Percentiles rank a stretch among this genome's conserved stretches.
These are phyloP conservation scores for Spea multiplicata DNA, from an alignment of 2,113 vertebrate genomes.

Conservation along the genomic window DNA sequence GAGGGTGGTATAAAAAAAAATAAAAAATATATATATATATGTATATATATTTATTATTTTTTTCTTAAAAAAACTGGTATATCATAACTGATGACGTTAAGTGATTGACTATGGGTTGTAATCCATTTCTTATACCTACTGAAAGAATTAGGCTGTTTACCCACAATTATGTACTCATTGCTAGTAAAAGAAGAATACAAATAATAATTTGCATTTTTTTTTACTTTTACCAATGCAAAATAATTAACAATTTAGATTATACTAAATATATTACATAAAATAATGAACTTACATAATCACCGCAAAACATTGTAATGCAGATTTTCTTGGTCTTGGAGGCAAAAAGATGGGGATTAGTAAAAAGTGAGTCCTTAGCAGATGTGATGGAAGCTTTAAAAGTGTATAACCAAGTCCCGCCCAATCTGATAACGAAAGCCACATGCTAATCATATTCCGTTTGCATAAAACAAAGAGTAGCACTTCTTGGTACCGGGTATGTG, in stretches of 20 bases:
- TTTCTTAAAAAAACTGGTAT: too few relatives aligned
- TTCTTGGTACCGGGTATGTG: slow-evolving; percentile 44
- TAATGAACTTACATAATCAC: slow-evolving; percentile 25
- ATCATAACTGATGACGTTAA: too few relatives aligned
- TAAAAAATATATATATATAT: too few relatives aligned
- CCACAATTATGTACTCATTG: neutral
- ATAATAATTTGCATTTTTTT: neutral
- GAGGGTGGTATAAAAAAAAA: too few relatives aligned
- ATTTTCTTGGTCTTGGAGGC: neutral
- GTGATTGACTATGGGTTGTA: too few relatives aligned
- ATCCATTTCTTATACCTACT: too few relatives aligned
- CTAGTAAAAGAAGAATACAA: neutral
- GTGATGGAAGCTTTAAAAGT: neutral
- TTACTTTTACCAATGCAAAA: neutral
- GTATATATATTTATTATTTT: too few relatives aligned
- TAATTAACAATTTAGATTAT: neutral
- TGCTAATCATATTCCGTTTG: slow-evolving; percentile 32
- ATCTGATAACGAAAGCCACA: slow-evolving; percentile 26
- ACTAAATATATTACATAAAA: neutral
- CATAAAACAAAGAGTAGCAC: slow-evolving; percentile 31
- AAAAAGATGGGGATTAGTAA: neutral
- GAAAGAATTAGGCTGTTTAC: neutral
- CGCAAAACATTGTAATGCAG: slow-evolving; percentile 23
- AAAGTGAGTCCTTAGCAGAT: neutral
- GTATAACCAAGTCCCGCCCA: slow-evolving; percentile 12